Base-by-base conservation (phyloP, 2,113 vertebrate genomes). In the Corapipo altera region DNA sequence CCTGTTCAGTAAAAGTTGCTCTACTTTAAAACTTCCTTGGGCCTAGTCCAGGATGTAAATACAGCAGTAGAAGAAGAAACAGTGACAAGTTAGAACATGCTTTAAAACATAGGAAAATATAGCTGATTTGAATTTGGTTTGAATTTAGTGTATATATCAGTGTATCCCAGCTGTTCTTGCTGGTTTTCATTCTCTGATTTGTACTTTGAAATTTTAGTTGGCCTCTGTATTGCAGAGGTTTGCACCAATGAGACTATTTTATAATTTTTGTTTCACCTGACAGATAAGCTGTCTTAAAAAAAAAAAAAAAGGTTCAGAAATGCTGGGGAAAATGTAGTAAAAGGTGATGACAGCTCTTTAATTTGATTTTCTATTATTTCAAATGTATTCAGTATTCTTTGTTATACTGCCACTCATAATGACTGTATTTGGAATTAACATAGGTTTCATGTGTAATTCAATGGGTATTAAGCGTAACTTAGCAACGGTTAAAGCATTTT, bases 391-490 rank as follows among this genome's bases (percentile, higher is more conserved):
- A 87, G 81, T 88, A 85, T 95, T 95, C 77, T 97, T 95, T 93
- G 58, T 93, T 85, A 93, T 90, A 80, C 65, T 41, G 44, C 43
- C 65, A 55, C 75, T 92, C 92, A 94, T 96, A 97, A 98, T 95
- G 94, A 89, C 91, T 96, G 86, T 49, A 93, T 95, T 98, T 91
- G 88, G 94, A 96, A 98, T 97, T 98, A 97, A 97, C 94, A 88
- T 93, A 95, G 78, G 93, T 89, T 97, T 95, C 86, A 66, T 20
- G 15, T 81, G 67, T 95, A 93, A 96, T 96, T 96, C 93, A 97
- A 89, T 88, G 69, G 80, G 59, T 93, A 90, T 96, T 96, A 91
- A 89, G 79, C 0, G 96, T 97, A 98, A 93, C 97, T 97, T 97
- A 98, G 97, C 97, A 98, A 98, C 96, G 10, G 91, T 72, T 92